Conservation (phyloP, 2,797 vertebrate genomes). For the Garrulus glandarius region DNA sequence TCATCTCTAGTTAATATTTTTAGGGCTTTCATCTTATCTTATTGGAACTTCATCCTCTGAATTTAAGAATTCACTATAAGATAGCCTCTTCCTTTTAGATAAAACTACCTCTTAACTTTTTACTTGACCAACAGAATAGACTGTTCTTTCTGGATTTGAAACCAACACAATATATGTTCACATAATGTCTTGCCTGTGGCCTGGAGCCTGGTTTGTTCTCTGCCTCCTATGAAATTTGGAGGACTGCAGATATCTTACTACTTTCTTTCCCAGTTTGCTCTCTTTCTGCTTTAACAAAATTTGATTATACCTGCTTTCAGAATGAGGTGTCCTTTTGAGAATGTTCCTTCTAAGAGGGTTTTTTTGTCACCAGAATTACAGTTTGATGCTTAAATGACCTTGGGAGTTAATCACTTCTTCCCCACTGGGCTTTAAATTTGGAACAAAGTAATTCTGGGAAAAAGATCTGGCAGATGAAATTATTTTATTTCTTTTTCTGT, state of each 20-base stretch:
- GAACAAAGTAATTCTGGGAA: neutral
- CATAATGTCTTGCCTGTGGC: neutral
- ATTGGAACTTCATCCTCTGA: neutral
- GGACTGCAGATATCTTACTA: neutral
- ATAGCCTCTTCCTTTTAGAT: neutral
- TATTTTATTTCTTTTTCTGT: constrained; percentile 18
- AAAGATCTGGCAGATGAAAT: constrained; percentile 7
- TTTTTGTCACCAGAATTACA: neutral
- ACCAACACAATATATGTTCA: neutral
- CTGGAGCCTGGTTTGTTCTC: neutral
- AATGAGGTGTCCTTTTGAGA: neutral
- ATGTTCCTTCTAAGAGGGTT: neutral
- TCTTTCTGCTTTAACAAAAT: neutral
- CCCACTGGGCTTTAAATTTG: constrained; percentile 13
- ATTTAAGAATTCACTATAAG: neutral
- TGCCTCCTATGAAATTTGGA: neutral
- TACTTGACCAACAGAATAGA: neutral
- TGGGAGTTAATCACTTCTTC: constrained; percentile 13
- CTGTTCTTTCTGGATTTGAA: neutral
- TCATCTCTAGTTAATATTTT: neutral
- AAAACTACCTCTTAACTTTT: neutral
- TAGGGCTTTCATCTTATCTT: neutral
- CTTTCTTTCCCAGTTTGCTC: neutral
- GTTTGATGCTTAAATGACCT: constrained; percentile 17
- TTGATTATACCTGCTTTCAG: neutral